Conservation (phyloP, 2,113 vertebrate species). For the Cynopterus brachyotis region DNA sequence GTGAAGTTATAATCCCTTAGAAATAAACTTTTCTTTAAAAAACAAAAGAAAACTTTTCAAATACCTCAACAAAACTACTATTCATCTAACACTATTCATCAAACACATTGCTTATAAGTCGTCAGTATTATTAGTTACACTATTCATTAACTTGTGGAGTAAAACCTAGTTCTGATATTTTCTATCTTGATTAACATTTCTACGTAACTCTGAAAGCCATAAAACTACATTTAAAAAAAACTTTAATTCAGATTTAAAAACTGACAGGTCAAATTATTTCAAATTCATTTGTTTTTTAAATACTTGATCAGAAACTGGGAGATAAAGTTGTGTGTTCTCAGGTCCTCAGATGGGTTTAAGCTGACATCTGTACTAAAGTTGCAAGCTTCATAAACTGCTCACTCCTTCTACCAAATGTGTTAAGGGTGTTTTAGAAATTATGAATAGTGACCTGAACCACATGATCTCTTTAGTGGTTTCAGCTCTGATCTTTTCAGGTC, state of each 20-base stretch:
- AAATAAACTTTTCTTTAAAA: not conserved
- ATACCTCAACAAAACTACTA: not conserved
- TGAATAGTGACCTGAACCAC: not conserved
- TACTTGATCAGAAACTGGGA: not conserved
- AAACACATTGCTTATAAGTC: not conserved
- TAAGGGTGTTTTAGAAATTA: not conserved
- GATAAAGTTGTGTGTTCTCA: not conserved
- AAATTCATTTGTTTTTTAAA: not conserved
- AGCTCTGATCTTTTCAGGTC: not conserved
- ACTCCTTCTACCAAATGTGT: not conserved
- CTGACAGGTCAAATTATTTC: not conserved
- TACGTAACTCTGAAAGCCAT: not conserved
- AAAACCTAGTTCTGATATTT: not conserved
- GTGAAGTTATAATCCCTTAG: not conserved
- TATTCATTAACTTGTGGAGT: not conserved
- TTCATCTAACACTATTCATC: not conserved
- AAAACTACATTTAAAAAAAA: not conserved
- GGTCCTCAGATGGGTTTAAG: not conserved
- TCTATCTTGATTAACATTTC: not conserved
- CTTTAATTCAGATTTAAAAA: slow-evolving; percentile 33
- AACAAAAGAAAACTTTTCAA: not conserved
- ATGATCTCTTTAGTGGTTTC: not conserved
- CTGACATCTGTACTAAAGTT: not conserved
- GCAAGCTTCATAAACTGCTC: not conserved
- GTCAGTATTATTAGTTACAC: not conserved